phyloP scores from a whole-genome alignment of 2,113 vertebrate genomes.

The Zapus hudsonius region DNA sequence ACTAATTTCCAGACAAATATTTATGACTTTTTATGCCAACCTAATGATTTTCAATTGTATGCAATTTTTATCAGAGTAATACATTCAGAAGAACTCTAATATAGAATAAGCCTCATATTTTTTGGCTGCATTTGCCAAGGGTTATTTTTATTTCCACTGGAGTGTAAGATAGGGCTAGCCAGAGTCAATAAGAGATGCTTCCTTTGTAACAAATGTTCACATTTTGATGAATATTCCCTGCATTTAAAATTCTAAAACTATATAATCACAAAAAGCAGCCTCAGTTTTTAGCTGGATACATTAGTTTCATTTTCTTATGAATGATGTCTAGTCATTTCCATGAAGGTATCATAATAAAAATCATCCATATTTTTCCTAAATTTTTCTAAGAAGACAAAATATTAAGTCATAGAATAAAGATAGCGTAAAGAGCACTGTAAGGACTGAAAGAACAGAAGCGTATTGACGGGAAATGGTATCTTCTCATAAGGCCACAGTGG shows the following conservation, averaged over 20 bases:
- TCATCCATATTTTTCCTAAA: slow-evolving; percentile 49
- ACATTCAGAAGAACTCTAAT: slow-evolving; percentile 14
- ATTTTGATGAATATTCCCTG: slow-evolving; percentile 63
- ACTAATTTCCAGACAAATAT: slow-evolving; percentile 50
- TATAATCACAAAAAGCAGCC: slow-evolving; percentile 32
- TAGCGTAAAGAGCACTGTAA: neutral
- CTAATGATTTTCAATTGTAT: slow-evolving; percentile 62
- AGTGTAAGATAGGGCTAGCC: slow-evolving; percentile 13
- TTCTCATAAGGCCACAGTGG: neutral
- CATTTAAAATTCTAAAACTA: slow-evolving; percentile 48
- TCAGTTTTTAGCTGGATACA: slow-evolving; percentile 21
- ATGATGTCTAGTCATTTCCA: slow-evolving; percentile 65
- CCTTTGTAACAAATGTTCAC: slow-evolving; percentile 20
- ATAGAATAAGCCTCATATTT: neutral
- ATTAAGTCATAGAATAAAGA: slow-evolving; percentile 54
- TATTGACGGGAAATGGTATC: neutral
- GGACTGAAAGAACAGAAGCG: neutral
- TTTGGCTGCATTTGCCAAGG: slow-evolving; percentile 23
- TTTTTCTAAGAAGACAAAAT: slow-evolving; percentile 65
- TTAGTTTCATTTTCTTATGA: slow-evolving; percentile 49
- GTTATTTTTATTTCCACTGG: slow-evolving; percentile 36
- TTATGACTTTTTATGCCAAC: slow-evolving; percentile 32
- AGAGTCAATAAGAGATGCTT: slow-evolving; percentile 48
- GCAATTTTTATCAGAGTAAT: neutral
- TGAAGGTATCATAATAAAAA: slow-evolving; percentile 49